Percentiles rank a stretch among this genome's conserved stretches.
These are phyloP conservation scores for Oreochromis niloticus DNA, from an alignment of 2,113 vertebrate species.

Conservation along the genomic window DNA sequence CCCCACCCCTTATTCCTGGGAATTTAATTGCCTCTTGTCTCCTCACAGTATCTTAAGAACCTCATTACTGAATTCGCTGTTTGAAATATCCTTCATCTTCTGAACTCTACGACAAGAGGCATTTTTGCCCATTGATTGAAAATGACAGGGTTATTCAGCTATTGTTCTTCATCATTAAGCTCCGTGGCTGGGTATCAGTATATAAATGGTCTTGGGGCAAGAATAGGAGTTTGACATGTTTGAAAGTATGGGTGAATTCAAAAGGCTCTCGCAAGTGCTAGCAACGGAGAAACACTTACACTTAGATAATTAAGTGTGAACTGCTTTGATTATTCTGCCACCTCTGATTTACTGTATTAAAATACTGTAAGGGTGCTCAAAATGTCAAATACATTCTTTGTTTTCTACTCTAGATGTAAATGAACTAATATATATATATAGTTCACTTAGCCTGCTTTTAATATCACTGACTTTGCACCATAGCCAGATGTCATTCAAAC, in stretches of 20 bases:
- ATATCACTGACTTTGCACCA: not conserved
- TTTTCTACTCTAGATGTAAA: not conserved
- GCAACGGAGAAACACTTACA: not conserved
- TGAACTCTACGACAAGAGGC: not conserved
- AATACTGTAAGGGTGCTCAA: not conserved
- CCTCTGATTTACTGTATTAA: not conserved
- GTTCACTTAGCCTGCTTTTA: not conserved
- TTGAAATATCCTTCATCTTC: not conserved
- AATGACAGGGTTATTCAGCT: slow-evolving; percentile 27
- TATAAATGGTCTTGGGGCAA: slow-evolving; percentile 4
- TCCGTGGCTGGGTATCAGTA: slow-evolving; percentile 27
- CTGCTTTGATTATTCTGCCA: slow-evolving; percentile 7
- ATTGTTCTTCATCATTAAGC: slow-evolving; percentile 25
- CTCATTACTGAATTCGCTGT: not conserved
- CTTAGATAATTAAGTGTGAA: not conserved
- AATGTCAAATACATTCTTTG: not conserved
- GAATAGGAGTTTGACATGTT: not conserved
- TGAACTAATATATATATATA: not conserved
- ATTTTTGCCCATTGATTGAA: slow-evolving; percentile 24
- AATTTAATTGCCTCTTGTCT: not conserved
- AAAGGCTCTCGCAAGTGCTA: not conserved
- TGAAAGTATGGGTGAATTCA: not conserved
- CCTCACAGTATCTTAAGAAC: not conserved
- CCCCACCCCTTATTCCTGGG: not conserved
- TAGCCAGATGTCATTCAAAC: not conserved